Percentiles rank a stretch among this genome's conserved stretches.
These are phyloP conservation scores for Aphelenchoides bicaudatus DNA, from an alignment of 2,888 invertebrate species.

Conservation along the genomic window DNA sequence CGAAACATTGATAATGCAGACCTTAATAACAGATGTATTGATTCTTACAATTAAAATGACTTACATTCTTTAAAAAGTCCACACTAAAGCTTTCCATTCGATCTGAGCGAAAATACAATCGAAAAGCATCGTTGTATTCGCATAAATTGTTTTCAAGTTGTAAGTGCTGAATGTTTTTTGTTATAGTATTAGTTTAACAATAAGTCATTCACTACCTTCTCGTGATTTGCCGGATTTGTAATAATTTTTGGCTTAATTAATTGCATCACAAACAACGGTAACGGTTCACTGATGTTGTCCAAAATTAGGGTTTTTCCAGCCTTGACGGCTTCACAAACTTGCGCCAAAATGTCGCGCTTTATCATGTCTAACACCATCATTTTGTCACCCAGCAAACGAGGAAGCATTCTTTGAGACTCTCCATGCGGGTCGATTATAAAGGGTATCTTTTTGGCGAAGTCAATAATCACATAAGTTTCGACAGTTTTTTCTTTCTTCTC, in stretches of 20 bases:
- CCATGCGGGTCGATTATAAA: slow-evolving; percentile 35
- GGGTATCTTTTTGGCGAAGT: slow-evolving; percentile 24
- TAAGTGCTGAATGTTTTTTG: slow-evolving; percentile 28
- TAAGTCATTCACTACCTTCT: slow-evolving; percentile 12
- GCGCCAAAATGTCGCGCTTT: slow-evolving; percentile 4
- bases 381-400: slow-evolving; percentile 14
- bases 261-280: slow-evolving; percentile 29
- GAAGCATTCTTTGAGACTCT: slow-evolving; percentile 25
- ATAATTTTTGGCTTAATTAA: slow-evolving; percentile 28
- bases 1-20: slow-evolving; percentile 32
- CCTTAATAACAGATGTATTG: slow-evolving; percentile 14
- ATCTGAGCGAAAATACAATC: slow-evolving; percentile 24
- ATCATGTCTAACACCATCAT: slow-evolving; percentile 21
- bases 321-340: slow-evolving; percentile 21
- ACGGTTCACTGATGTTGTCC: slow-evolving; percentile 28
- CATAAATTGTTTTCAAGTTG: slow-evolving; percentile 20
- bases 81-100: slow-evolving; percentile 18
- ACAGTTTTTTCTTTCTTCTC: slow-evolving; percentile 21
- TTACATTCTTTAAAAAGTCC: slow-evolving; percentile 26
- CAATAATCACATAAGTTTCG: slow-evolving; percentile 31
- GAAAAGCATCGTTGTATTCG: slow-evolving; percentile 23
- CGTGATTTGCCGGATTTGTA: slow-evolving; percentile 14
- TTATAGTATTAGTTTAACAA: too few relatives aligned
- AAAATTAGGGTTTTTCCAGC: slow-evolving; percentile 24
- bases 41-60: too few relatives aligned